Percentiles rank a stretch among this genome's conserved stretches.
phyloP scores from a whole-genome alignment of 2,797 vertebrate species.

The Sebastes iracundus region DNA sequence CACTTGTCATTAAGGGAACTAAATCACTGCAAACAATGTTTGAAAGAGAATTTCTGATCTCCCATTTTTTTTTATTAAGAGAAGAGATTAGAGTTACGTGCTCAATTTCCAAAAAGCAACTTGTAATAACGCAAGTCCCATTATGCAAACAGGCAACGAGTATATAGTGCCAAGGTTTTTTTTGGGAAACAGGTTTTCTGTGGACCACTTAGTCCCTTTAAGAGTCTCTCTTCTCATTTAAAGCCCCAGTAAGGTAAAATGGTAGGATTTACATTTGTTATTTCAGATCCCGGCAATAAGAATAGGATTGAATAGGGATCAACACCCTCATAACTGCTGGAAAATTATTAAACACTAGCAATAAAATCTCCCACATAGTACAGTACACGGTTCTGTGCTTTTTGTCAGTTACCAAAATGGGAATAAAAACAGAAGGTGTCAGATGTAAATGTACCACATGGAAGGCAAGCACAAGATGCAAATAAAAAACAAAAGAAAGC shows the following conservation, averaged over 20 bases:
- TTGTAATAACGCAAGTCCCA: slow-evolving; percentile 33
- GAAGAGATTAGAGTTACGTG: slow-evolving; percentile 29
- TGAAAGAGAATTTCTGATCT: slow-evolving; percentile 36
- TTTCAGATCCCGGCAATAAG: background rate
- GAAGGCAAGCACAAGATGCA: slow-evolving; percentile 21
- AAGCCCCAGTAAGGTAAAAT: background rate
- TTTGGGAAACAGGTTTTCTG: background rate
- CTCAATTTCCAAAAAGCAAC: slow-evolving; percentile 46
- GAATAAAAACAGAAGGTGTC: slow-evolving; percentile 31
- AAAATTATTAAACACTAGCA: slow-evolving; percentile 14
- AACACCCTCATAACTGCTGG: slow-evolving; percentile 1
- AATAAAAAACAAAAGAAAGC: slow-evolving; percentile 53
- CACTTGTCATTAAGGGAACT: slow-evolving; percentile 53
- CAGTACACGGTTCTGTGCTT: background rate
- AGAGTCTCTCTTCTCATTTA: slow-evolving; percentile 1
- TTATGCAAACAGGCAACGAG: slow-evolving; percentile 27
- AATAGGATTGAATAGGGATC: slow-evolving; percentile 15
- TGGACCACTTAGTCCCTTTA: background rate
- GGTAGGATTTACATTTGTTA: background rate
- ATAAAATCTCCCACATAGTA: background rate
- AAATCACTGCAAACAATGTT: slow-evolving; percentile 55
- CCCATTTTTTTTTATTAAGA: slow-evolving; percentile 11
- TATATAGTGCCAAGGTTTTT: slow-evolving; percentile 2
- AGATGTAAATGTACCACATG: slow-evolving; percentile 29
- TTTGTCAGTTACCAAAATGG: slow-evolving; percentile 20